Percentiles rank a stretch among this genome's conserved stretches.
Evolutionary conservation across 2,113 vertebrate genomes (phyloP).

Genomic region (Takifugu bimaculatus): DNA sequence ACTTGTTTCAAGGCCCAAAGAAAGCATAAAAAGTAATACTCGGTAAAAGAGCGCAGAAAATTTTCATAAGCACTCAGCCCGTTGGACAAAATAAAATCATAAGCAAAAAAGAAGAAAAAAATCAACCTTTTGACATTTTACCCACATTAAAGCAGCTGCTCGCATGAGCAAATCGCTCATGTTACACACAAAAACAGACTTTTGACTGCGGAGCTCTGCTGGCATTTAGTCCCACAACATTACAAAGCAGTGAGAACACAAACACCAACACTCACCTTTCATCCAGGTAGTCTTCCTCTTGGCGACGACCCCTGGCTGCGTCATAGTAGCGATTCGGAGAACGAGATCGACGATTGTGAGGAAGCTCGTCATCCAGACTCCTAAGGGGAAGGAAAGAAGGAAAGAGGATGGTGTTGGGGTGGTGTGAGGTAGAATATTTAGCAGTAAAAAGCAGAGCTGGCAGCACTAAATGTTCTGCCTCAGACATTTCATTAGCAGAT

Average conservation of each 20-base stretch:
- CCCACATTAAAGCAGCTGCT: not conserved
- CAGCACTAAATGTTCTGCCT: slow-evolving; percentile 50
- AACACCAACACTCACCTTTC: slow-evolving; percentile 67
- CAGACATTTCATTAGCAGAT: slow-evolving; percentile 62
- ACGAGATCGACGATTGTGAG: slow-evolving; percentile 88
- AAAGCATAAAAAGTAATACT: not conserved
- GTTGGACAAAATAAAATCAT: not conserved
- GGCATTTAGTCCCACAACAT: not conserved
- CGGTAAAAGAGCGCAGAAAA: not conserved
- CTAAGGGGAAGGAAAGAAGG: slow-evolving; percentile 54
- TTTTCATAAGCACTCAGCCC: too few species aligned
- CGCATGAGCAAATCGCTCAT: not conserved
- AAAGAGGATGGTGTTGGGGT: slow-evolving; percentile 5
- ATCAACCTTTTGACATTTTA: slow-evolving; percentile 6
- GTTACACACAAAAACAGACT: not conserved
- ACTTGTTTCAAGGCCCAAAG: slow-evolving; percentile 2
- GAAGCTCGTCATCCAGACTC: slow-evolving; percentile 98
- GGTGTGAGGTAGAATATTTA: slow-evolving; percentile 12
- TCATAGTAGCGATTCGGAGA: slow-evolving; percentile 92
- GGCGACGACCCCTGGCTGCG: slow-evolving; percentile 76
- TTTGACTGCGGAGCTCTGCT: not conserved
- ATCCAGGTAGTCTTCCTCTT: slow-evolving; percentile 69
- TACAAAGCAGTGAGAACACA: not conserved
- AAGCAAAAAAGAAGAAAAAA: not conserved
- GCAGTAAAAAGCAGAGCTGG: slow-evolving; percentile 51